These are phyloP conservation scores for Psittacula echo DNA, from an alignment of 2,797 vertebrate species.

Conservation along the genomic window DNA sequence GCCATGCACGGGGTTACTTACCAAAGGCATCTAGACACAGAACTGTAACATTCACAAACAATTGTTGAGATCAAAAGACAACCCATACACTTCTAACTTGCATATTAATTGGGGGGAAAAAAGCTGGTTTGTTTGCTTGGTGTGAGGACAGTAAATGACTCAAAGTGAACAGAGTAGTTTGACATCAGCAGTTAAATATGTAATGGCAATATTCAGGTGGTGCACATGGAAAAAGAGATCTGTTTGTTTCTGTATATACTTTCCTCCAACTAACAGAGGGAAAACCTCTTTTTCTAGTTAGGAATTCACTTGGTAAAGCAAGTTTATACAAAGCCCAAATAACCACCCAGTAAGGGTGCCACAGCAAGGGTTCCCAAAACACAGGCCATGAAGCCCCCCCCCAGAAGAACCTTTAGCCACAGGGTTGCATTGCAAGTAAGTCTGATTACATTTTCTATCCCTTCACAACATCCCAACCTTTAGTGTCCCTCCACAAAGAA, in stretches of 20 bases:
- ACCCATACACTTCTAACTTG: background rate
- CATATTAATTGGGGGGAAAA: background rate
- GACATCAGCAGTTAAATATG: background rate
- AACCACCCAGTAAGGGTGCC: background rate
- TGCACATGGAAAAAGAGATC: background rate
- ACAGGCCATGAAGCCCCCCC: background rate
- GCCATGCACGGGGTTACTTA: conserved; percentile 25
- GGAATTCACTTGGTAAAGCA: background rate
- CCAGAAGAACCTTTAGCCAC: background rate
- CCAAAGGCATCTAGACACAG: conserved; percentile 10
- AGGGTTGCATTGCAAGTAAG: background rate
- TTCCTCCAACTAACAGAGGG: background rate
- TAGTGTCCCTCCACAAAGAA: background rate
- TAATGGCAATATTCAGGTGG: background rate
- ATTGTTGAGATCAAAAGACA: background rate
- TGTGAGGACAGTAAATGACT: background rate
- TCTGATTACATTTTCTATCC: background rate
- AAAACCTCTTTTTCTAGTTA: background rate
- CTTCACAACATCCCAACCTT: background rate
- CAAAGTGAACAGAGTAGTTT: background rate
- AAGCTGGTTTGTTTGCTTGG: background rate
- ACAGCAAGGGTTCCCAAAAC: background rate
- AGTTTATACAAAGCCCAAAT: background rate
- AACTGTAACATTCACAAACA: background rate
- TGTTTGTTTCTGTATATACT: background rate